These are phyloP conservation scores for Habroteleia sp. DNA, from an alignment of 2,888 invertebrate genomes.

Conservation along the genomic window DNA sequence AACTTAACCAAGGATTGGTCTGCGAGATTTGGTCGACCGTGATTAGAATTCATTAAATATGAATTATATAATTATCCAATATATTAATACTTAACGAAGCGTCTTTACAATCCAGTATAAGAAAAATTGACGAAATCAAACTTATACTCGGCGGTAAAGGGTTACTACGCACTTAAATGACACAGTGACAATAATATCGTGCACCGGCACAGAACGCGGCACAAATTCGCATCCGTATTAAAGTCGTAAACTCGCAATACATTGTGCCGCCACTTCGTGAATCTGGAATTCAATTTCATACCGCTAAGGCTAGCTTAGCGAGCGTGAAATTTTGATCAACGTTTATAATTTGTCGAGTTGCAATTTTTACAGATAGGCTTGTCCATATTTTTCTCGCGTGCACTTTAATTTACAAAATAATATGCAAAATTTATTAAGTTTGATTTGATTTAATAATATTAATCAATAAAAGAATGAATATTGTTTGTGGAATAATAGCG, in stretches of 20 bases:
- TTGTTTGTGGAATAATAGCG: too few relatives aligned
- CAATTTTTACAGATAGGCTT: too few relatives aligned
- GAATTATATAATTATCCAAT: slow-evolving; percentile 32
- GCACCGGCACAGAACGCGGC: slow-evolving; percentile 26
- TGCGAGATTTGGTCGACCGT: slow-evolving; percentile 12
- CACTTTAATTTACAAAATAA: too few relatives aligned
- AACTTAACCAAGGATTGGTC: slow-evolving; percentile 1
- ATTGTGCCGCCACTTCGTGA: not conserved
- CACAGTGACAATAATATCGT: slow-evolving; percentile 37
- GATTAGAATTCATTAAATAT: slow-evolving; percentile 30
- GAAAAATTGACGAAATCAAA: slow-evolving; percentile 37
- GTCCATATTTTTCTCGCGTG: too few relatives aligned
- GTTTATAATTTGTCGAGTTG: slow-evolving; percentile 1
- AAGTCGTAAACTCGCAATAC: slow-evolving; percentile 6
- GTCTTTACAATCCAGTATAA: slow-evolving; percentile 42
- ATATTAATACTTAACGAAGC: slow-evolving; percentile 26
- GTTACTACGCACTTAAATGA: slow-evolving; percentile 32
- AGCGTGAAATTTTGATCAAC: slow-evolving; percentile 1
- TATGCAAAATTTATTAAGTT: too few relatives aligned
- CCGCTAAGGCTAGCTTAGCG: not conserved
- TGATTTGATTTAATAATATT: too few relatives aligned
- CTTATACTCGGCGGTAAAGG: slow-evolving; percentile 21
- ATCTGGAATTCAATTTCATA: slow-evolving; percentile 5
- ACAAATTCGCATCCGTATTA: slow-evolving; percentile 9
- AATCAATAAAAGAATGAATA: too few relatives aligned